Conservation (phyloP, 2,888 invertebrate genomes). For the Eubasilissa splendida region DNA sequence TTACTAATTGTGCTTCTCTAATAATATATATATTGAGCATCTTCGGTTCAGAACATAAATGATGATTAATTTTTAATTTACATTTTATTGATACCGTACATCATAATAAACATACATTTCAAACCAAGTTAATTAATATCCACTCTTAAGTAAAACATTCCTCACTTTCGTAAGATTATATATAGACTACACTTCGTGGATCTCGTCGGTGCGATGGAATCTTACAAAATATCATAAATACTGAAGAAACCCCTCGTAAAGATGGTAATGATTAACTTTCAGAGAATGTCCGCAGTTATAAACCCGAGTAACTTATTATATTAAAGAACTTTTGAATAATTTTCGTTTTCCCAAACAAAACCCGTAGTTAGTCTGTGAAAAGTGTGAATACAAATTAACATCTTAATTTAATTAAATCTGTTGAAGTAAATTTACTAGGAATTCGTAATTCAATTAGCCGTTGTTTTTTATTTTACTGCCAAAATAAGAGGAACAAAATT, state of each 20-base stretch:
- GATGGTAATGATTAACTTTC: conserved; percentile 15
- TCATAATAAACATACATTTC: too few relatives aligned
- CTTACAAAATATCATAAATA: too few relatives aligned
- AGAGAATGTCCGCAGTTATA: conserved; percentile 14
- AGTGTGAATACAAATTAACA: conserved; percentile 37
- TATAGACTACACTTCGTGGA: too few relatives aligned
- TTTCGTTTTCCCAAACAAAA: conserved; percentile 26
- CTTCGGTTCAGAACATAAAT: too few relatives aligned
- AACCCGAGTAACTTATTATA: conserved; percentile 20
- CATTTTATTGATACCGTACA: too few relatives aligned
- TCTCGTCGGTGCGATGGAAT: too few relatives aligned
- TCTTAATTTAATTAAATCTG: conserved; percentile 29
- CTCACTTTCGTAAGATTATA: too few relatives aligned
- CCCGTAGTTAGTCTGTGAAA: conserved; percentile 28
- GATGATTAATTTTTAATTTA: too few relatives aligned
- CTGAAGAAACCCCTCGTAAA: neutral
- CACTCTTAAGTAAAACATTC: too few relatives aligned
- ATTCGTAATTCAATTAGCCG: conserved; percentile 2
- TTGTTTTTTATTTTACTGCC: neutral
- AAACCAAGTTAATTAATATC: too few relatives aligned
- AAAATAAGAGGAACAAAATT: neutral
- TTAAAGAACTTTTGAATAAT: conserved; percentile 34
- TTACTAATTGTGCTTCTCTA: too few relatives aligned
- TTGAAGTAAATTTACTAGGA: conserved; percentile 23
- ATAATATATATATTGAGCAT: too few relatives aligned